Conservation (phyloP, 2,888 invertebrate genomes). For the Himalopsyche anomala region DNA sequence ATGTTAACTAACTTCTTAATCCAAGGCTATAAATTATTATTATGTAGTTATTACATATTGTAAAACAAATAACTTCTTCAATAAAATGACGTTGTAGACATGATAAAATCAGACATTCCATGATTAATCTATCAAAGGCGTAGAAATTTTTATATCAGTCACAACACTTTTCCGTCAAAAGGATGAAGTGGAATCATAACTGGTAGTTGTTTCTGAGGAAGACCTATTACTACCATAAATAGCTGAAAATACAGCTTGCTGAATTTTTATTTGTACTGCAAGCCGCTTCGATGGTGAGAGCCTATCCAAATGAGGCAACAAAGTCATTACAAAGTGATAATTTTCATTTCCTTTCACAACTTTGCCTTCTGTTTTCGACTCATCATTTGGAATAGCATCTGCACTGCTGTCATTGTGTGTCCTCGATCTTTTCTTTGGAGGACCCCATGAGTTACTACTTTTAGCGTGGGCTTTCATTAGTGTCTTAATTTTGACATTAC, state of each 20-base stretch:
- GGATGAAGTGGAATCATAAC: constrained; percentile 55
- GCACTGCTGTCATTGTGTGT: constrained; percentile 16
- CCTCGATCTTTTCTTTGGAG: constrained; percentile 52
- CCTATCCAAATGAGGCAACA: constrained; percentile 56
- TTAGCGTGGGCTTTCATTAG: constrained; percentile 53
- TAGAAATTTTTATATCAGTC: background rate
- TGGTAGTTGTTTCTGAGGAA: constrained; percentile 54
- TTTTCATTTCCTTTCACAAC: constrained; percentile 51
- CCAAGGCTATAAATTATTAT: too few relatives aligned
- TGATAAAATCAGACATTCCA: too few relatives aligned
- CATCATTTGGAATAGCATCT: constrained; percentile 43
- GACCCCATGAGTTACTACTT: constrained; percentile 37
- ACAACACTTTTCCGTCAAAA: constrained; percentile 31
- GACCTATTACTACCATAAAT: constrained; percentile 56
- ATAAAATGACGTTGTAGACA: too few relatives aligned
- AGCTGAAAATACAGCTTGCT: constrained; percentile 56
- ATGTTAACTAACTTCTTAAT: too few relatives aligned
- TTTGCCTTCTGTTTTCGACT: constrained; percentile 49
- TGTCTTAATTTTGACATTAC: constrained; percentile 49
- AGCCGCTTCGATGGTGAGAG: constrained; percentile 54
- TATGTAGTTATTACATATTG: too few relatives aligned
- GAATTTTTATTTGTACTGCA: constrained; percentile 58
- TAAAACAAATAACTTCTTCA: too few relatives aligned
- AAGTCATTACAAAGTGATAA: constrained; percentile 58
- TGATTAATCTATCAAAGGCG: too few relatives aligned